Evolutionary conservation across 1,140 invertebrate species (phyloP).

Genomic region (Pseudomyrmex dendroicus): DNA sequence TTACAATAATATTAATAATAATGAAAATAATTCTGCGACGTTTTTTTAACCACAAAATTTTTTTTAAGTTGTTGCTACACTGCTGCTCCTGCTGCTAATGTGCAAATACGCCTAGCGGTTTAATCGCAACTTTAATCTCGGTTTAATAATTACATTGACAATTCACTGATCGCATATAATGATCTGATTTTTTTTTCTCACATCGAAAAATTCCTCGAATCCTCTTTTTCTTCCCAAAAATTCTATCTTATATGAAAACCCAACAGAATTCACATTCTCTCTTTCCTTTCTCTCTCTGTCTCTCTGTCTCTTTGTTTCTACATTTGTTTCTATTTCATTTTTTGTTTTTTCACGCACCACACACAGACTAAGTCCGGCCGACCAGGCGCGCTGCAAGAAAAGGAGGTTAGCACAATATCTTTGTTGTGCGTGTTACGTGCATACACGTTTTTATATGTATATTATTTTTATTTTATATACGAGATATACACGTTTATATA

Average conservation of each 20-base stretch:
- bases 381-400: constrained; percentile 85
- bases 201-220: not conserved
- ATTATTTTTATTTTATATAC: constrained; percentile 57
- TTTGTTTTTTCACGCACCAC: constrained; percentile 74
- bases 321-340: constrained; percentile 63
- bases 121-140: constrained; percentile 49
- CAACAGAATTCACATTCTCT: constrained; percentile 44
- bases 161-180: constrained; percentile 40
- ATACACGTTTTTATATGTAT: constrained; percentile 53
- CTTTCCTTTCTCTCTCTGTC: constrained; percentile 3
- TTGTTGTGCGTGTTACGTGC: constrained; percentile 62
- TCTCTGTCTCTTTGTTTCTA: constrained; percentile 46
- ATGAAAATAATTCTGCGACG: constrained; percentile 61
- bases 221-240: constrained; percentile 1
- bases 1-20: constrained; percentile 56
- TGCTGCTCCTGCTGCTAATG: constrained; percentile 68
- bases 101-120: constrained; percentile 66
- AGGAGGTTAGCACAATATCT: constrained; percentile 83
- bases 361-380: constrained; percentile 81
- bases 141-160: constrained; percentile 63
- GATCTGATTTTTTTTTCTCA: constrained; percentile 30
- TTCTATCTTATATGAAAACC: not conserved
- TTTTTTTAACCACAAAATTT: constrained; percentile 78
- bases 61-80: constrained; percentile 67
- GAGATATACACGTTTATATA: not conserved